Percentiles rank a stretch among this genome's conserved stretches.
phyloP scores from a whole-genome alignment of 2,888 invertebrate genomes.

The Pandemis cinnamomeana region DNA sequence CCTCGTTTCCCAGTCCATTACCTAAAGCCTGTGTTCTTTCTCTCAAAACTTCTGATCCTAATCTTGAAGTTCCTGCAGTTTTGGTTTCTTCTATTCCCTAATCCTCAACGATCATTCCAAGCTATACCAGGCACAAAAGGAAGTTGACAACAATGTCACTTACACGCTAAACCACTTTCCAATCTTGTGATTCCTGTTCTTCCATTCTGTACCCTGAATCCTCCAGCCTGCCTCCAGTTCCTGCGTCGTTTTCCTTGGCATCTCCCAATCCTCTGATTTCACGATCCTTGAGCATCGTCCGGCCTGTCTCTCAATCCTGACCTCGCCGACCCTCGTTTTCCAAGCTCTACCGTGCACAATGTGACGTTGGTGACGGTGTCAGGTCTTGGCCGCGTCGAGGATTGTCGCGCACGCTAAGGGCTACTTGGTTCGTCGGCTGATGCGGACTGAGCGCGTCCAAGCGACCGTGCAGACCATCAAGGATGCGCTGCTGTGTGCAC shows the following conservation, averaged over 20 bases:
- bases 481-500: conserved; percentile 90
- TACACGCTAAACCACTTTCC: background rate
- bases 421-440: conserved; percentile 91
- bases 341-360: conserved; percentile 50
- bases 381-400: conserved; percentile 85
- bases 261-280: background rate
- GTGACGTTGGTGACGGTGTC: conserved; percentile 48
- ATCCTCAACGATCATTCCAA: background rate
- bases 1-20: no score
- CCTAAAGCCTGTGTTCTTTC: background rate
- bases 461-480: conserved; percentile 90
- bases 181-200: background rate
- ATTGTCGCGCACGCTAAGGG: conserved; percentile 90
- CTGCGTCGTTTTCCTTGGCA: background rate
- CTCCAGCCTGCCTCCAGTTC: background rate
- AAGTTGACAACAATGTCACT: no score
- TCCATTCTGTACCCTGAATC: background rate
- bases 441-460: conserved; percentile 92
- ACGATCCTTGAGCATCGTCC: background rate
- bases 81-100: background rate
- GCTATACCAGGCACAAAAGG: conserved; percentile 46
- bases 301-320: background rate
- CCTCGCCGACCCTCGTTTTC: background rate
- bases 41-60: background rate
- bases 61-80: background rate